Conservation (phyloP, 2,113 vertebrate genomes). For the Phoxinus phoxinus region DNA sequence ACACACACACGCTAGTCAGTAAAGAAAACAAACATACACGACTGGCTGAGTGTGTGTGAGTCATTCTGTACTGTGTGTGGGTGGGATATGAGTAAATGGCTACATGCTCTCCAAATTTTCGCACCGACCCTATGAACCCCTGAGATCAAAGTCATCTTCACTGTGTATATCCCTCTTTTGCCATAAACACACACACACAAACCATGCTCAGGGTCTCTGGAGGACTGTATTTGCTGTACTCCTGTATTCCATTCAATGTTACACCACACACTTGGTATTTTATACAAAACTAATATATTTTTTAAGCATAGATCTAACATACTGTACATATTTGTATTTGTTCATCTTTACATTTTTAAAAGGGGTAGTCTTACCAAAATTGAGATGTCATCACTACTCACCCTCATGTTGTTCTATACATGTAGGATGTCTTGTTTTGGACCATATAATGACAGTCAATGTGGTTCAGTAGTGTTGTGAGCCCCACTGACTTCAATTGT, state of each 20-base stretch:
- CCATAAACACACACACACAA: background rate
- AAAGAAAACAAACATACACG: slow-evolving; percentile 1
- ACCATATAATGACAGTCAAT: no score
- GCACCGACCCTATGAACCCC: background rate
- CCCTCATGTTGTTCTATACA: background rate
- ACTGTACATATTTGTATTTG: background rate
- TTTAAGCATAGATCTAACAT: background rate
- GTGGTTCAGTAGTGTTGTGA: no score
- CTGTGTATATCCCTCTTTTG: background rate
- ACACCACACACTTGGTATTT: background rate
- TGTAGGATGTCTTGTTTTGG: no score
- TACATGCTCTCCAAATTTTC: slow-evolving; percentile 14
- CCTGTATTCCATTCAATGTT: background rate
- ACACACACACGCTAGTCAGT: background rate
- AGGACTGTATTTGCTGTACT: background rate
- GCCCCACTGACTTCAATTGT: no score
- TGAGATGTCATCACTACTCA: background rate
- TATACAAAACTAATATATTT: background rate
- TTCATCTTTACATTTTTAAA: background rate
- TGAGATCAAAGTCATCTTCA: slow-evolving; percentile 42
- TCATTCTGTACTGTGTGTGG: slow-evolving; percentile 33
- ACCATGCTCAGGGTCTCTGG: background rate
- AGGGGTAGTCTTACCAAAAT: background rate
- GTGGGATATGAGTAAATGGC: slow-evolving; percentile 39
- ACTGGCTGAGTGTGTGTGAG: background rate